Conservation (phyloP, 2,888 invertebrate species). For the Apodemia mormo region DNA sequence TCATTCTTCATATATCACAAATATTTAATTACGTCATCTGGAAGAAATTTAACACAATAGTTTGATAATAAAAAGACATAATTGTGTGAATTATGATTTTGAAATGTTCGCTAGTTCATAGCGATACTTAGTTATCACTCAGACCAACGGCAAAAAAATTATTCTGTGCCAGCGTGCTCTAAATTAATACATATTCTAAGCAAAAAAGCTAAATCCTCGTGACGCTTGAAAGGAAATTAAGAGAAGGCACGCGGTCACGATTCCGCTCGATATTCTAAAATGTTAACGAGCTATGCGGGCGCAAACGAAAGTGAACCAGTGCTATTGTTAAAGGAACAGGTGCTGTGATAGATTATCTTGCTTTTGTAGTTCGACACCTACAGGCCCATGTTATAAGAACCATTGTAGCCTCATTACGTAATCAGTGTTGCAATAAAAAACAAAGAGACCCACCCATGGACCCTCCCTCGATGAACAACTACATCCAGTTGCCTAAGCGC, state of each 20-base stretch:
- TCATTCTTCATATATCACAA: too few species aligned
- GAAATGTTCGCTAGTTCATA: too few species aligned
- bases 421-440: constrained; percentile 15
- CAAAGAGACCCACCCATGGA: not conserved
- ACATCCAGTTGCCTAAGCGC: constrained; percentile 7
- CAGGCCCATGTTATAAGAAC: constrained; percentile 29
- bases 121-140: not conserved
- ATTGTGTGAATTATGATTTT: too few species aligned
- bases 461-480: not conserved
- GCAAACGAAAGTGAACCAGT: constrained; percentile 66
- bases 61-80: too few species aligned
- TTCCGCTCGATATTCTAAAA: constrained; percentile 64
- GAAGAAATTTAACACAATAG: too few species aligned
- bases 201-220: constrained; percentile 45
- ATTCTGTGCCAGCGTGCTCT: not conserved
- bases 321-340: constrained; percentile 67
- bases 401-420: constrained; percentile 4
- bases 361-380: constrained; percentile 47
- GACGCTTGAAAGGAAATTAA: constrained; percentile 65
- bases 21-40: too few species aligned
- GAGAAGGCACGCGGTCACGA: constrained; percentile 63
- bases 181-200: not conserved
- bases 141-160: not conserved
- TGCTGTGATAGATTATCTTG: constrained; percentile 51
- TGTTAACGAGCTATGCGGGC: constrained; percentile 59